Evolutionary conservation across 2,113 vertebrate species (phyloP), one percentile per base, ranked within the genome.

Genomic region (Butorides virescens): DNA sequence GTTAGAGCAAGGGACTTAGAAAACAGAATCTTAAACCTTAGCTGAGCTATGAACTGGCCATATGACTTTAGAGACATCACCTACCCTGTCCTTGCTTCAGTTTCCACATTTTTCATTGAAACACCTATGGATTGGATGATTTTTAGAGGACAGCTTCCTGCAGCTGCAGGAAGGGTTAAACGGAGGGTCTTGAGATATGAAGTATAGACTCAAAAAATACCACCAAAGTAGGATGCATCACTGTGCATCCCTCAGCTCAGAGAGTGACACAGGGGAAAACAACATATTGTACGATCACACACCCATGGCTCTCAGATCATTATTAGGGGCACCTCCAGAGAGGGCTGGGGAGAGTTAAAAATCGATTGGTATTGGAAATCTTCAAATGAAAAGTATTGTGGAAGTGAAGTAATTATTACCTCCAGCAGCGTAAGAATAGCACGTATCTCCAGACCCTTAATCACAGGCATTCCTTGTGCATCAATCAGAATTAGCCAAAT

Each of bases 401-500:
- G 27, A 88, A 91, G 56, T 21, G 14, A 63, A 44, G 17, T 37
- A 86, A 88, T 73, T 88, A 74, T 81, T 39, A 37, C 30, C 16
- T 93, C 61, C 27, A 25, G 3, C 1, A 75, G 49, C 11, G 0
- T 56, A 75, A 84, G 83, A 62, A 72, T 18, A 75, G 21, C 59
- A 46, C 2, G 2, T 26, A 16, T 70, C 53, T 76, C 53, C 86
- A 91, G 76, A 92, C 61, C 83, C 32, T 92, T 58, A 75, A 66
- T 78, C 79, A 84, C 72, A 27, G 73, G 5, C 20, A 19, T 8
- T 49, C 58, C 66, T 65, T 66, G 39, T 46, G 20, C 77, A 90
- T 85, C 88, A 91, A 78, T 89, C 91, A 81, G 17, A 91, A 87
- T 92, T 90, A 93, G 49, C 26, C 86, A 93, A 79, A 89, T 66